Conservation (phyloP, 1,140 invertebrate genomes). For the Magallana gigas region DNA sequence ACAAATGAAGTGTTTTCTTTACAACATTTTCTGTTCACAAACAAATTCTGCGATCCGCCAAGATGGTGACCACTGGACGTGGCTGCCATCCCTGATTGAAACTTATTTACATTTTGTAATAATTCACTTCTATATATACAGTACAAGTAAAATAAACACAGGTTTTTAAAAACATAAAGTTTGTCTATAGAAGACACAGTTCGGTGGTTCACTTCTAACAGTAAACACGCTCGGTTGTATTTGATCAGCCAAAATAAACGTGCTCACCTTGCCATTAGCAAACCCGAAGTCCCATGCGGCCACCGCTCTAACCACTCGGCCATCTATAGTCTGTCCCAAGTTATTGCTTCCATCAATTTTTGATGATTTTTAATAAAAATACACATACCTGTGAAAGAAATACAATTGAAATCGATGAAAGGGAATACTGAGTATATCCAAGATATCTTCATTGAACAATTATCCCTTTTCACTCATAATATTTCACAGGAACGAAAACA, state of each 20-base stretch:
- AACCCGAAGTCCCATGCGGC: neutral
- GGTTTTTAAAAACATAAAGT: neutral
- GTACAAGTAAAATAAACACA: neutral
- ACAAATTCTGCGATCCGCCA: neutral
- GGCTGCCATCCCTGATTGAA: neutral
- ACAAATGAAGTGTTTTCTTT: neutral
- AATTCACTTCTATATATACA: neutral
- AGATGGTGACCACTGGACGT: neutral
- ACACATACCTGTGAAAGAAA: too few relatives aligned
- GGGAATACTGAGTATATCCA: too few relatives aligned
- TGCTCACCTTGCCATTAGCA: neutral
- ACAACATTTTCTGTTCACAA: neutral
- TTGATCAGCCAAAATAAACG: neutral
- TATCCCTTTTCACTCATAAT: too few relatives aligned
- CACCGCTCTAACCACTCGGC: too few relatives aligned
- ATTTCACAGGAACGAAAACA: too few relatives aligned
- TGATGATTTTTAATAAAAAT: too few relatives aligned
- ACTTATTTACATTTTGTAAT: constrained; percentile 4
- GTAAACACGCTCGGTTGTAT: neutral
- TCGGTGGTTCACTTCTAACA: neutral
- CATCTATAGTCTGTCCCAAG: too few relatives aligned
- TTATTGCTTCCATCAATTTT: too few relatives aligned
- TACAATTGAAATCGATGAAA: too few relatives aligned
- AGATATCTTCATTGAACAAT: too few relatives aligned
- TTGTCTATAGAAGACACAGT: neutral